A percentile compares a stretch with the other conserved stretches of the same genome.
Evolutionary conservation across 2,113 vertebrate species (phyloP).

Genomic region (Platysteira castanea): DNA sequence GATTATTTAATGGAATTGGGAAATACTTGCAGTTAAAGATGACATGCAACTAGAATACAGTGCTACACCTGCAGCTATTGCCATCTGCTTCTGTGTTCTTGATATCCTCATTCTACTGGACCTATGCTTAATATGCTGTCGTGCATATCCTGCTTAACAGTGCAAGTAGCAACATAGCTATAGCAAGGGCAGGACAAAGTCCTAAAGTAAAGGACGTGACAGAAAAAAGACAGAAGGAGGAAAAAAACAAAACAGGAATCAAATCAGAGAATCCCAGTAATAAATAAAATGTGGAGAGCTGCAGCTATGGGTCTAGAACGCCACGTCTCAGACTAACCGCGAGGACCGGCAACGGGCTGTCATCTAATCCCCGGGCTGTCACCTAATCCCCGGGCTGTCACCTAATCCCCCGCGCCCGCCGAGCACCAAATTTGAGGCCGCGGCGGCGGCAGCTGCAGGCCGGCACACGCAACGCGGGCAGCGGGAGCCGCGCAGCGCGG

Average conservation of each 20-base stretch:
- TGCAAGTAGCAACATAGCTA: fast-evolving
- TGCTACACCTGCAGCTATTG: neutral
- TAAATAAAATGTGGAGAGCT: fast-evolving
- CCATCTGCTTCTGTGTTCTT: neutral
- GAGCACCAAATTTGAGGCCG: fast-evolving
- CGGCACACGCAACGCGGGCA: neutral
- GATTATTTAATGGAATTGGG: neutral
- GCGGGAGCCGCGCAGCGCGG: neutral
- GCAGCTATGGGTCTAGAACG: neutral
- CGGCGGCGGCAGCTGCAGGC: neutral
- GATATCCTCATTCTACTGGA: neutral
- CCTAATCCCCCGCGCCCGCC: fast-evolving
- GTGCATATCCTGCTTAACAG: fast-evolving
- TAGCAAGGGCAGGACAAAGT: neutral
- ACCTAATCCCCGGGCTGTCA: neutral
- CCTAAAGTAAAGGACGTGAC: neutral
- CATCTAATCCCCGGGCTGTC: neutral
- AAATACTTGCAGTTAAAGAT: neutral
- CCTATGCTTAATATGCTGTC: neutral
- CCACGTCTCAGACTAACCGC: fast-evolving
- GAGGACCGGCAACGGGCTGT: neutral
- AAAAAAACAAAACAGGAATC: too few species aligned
- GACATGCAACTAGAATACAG: neutral
- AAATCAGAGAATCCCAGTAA: neutral
- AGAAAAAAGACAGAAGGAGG: neutral